Evolutionary conservation across 2,888 invertebrate genomes (phyloP), one percentile per base, ranked within the genome.

Genomic region (Thalpophila matura): DNA sequence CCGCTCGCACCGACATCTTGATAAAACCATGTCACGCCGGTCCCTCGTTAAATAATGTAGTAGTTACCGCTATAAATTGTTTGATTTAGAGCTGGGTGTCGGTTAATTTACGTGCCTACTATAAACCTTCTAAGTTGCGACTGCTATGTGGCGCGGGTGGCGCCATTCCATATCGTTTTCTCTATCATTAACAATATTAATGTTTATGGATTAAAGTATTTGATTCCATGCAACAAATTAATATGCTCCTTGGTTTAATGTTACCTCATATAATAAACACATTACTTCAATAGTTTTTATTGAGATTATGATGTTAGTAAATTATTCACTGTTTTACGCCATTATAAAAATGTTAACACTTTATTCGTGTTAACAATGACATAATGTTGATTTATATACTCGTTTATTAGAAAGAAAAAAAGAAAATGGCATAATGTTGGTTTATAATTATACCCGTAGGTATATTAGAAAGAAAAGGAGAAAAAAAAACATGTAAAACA

Each of bases 41-140:
- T 64, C 72, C 63, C 75, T 80, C 73, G 82, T 88, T 87, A 88
- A 86, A 85, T 88, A 86, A 84, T 81, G 75, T 81, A 68, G 75
- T 82, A 74, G 80, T 82, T 70, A 71, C 66, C 40, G 67, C 81
- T 68, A 80, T 89, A 89, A 87, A 86, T 83, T 83, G 79, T 79
- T 76, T 83, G 79, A 85, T 78, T 83, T 83, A 82, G 72, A 79
- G 74, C 63, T 56, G 37, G 49, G 57, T 63, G 70, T 63, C 67
- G 46, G 37, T 72, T 62, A 62, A 76, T 78, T 81, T 83, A 80
- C 74, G 77, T 72, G 64, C 47, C 12, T 70, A 71, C 38, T 72
- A 53, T 64, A 61, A 65, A 74, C 53, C 61, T 59, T 43, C 47
- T 65, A 58, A 66, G 57, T 64, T 51, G 56, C 29, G 33, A 55